phyloP scores from a whole-genome alignment of 2,888 invertebrate genomes.

The Tachina lurida region DNA sequence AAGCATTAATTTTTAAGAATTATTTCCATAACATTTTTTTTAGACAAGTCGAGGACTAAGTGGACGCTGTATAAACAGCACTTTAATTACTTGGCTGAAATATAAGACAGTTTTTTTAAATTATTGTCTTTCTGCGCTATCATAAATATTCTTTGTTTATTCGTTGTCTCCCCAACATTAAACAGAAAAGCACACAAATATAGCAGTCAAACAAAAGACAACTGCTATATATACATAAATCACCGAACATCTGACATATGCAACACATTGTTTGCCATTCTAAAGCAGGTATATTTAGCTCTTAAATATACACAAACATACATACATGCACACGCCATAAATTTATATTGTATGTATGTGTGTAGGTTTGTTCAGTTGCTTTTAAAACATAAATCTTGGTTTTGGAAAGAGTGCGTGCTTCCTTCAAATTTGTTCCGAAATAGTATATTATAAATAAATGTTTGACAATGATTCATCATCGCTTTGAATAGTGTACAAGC shows the following conservation, averaged over 20 bases:
- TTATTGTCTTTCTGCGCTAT: conserved; percentile 33
- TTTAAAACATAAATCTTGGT: background rate
- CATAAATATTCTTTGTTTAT: conserved; percentile 53
- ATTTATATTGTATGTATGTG: background rate
- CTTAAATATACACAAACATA: background rate
- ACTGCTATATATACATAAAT: conserved; percentile 53
- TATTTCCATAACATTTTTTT: too few species aligned
- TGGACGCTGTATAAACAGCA: background rate
- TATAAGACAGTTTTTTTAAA: conserved; percentile 16
- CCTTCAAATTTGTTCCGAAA: background rate
- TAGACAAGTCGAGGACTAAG: too few species aligned
- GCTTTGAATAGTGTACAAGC: background rate
- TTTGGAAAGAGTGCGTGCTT: conserved; percentile 31
- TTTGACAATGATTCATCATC: conserved; percentile 59
- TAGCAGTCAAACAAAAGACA: conserved; percentile 56
- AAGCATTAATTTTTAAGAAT: too few species aligned
- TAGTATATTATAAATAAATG: conserved; percentile 45
- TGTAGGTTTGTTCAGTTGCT: background rate
- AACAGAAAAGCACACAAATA: conserved; percentile 22
- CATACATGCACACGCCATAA: background rate
- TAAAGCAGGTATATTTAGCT: background rate
- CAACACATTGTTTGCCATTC: conserved; percentile 56
- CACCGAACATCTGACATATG: conserved; percentile 58
- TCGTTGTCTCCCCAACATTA: background rate
- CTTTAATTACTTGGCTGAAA: background rate